Percentiles rank a stretch among this genome's conserved stretches.
These are phyloP conservation scores for Macropis europaea DNA, from an alignment of 2,888 invertebrate species.

Conservation along the genomic window DNA sequence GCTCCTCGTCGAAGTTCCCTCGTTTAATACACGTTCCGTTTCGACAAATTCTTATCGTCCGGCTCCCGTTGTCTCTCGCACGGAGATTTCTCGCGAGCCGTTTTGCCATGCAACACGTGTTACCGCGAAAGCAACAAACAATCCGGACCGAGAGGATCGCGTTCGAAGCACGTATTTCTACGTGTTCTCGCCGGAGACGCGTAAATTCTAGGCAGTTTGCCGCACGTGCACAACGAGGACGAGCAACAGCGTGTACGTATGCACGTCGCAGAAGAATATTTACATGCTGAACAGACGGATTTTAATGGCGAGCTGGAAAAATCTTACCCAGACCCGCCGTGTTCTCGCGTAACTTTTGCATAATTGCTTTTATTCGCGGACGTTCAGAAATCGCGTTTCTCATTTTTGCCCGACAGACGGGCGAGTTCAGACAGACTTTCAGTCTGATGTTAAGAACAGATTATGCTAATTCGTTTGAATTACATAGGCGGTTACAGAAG, in stretches of 20 bases:
- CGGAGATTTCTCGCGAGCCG: slow-evolving; percentile 11
- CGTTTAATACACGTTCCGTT: slow-evolving; percentile 11
- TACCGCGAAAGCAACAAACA: slow-evolving; percentile 24
- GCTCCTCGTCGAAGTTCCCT: slow-evolving; percentile 11
- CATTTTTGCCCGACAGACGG: not conserved
- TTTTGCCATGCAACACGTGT: slow-evolving; percentile 41
- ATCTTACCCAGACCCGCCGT: not conserved
- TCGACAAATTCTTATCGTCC: slow-evolving; percentile 14
- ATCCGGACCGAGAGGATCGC: not conserved
- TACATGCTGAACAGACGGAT: slow-evolving; percentile 19
- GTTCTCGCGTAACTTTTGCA: not conserved
- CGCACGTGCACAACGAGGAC: slow-evolving; percentile 28
- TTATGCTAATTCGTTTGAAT: too few relatives aligned
- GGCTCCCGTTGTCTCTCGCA: not conserved
- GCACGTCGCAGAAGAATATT: slow-evolving; percentile 14
- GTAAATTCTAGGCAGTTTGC: slow-evolving; percentile 38
- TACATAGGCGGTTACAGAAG: too few relatives aligned
- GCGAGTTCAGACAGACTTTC: not conserved
- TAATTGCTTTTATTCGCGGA: not conserved
- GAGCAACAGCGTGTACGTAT: not conserved
- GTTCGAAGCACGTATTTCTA: slow-evolving; percentile 24
- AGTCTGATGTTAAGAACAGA: not conserved
- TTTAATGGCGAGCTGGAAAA: slow-evolving; percentile 22
- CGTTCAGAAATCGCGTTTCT: not conserved
- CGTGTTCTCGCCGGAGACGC: slow-evolving; percentile 31